These are phyloP conservation scores for Ptilodon capucinus DNA, from an alignment of 2,888 invertebrate species.

Conservation along the genomic window DNA sequence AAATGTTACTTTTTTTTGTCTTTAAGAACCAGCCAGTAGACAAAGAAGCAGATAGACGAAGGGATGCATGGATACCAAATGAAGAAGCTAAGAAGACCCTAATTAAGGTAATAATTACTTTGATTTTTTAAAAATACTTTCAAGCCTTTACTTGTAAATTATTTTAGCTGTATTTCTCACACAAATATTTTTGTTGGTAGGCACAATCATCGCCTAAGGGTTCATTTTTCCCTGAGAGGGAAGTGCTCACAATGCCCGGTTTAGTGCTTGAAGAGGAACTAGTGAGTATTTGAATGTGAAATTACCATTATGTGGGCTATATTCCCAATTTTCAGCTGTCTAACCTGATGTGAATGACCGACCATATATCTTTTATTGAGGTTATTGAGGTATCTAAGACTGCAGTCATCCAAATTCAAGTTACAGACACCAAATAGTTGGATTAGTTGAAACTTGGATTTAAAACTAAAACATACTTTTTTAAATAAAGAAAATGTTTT, in stretches of 20 bases:
- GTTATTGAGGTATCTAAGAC: too few relatives aligned
- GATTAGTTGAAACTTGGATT: too few relatives aligned
- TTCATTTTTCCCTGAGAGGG: slow-evolving; percentile 87
- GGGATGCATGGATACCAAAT: slow-evolving; percentile 92
- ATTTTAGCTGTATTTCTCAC: background rate
- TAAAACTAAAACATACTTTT: too few relatives aligned
- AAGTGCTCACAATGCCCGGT: slow-evolving; percentile 93
- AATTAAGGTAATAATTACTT: slow-evolving; percentile 60
- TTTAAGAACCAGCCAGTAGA: slow-evolving; percentile 74
- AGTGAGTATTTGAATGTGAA: slow-evolving; percentile 72
- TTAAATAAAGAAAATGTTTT: too few relatives aligned
- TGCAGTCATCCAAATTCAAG: too few relatives aligned
- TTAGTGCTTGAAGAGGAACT: slow-evolving; percentile 91
- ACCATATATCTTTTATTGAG: too few relatives aligned
- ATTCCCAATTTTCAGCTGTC: too few relatives aligned
- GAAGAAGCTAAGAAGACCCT: slow-evolving; percentile 88
- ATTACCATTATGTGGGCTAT: background rate
- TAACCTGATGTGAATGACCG: too few relatives aligned
- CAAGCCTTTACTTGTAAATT: background rate
- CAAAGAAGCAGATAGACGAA: slow-evolving; percentile 81
- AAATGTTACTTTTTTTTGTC: slow-evolving; percentile 1
- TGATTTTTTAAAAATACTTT: background rate
- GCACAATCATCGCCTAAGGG: slow-evolving; percentile 86
- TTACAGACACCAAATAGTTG: too few relatives aligned
- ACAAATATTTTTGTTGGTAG: slow-evolving; percentile 35